phyloP scores from a whole-genome alignment of 2,888 invertebrate genomes.

The Acleris cristana region DNA sequence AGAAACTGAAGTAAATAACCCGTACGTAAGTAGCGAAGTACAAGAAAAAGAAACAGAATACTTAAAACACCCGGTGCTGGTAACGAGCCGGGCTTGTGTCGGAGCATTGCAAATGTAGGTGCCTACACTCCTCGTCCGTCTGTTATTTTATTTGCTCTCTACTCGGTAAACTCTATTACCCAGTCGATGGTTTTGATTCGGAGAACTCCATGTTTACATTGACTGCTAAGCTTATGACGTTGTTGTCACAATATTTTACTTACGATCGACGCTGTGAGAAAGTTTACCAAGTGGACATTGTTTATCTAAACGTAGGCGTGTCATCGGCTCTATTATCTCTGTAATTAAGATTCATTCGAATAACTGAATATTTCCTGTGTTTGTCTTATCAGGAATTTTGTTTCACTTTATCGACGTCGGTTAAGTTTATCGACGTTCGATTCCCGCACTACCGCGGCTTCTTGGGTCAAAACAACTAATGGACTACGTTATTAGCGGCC shows the following conservation, averaged over 20 bases:
- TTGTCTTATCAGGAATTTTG: constrained; percentile 27
- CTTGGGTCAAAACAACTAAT: constrained; percentile 72
- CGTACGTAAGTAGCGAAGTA: constrained; percentile 59
- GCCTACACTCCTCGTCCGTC: constrained; percentile 55
- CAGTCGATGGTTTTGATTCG: constrained; percentile 78
- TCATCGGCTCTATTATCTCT: constrained; percentile 49
- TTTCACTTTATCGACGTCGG: constrained; percentile 23
- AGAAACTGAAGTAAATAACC: constrained; percentile 57
- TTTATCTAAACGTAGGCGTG: constrained; percentile 60
- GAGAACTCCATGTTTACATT: constrained; percentile 76
- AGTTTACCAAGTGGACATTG: constrained; percentile 59
- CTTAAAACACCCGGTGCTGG: constrained; percentile 55
- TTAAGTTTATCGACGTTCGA: constrained; percentile 31
- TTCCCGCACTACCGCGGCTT: constrained; percentile 44
- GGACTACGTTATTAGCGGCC: constrained; percentile 73
- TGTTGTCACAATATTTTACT: constrained; percentile 74
- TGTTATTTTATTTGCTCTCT: constrained; percentile 79
- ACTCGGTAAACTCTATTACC: constrained; percentile 78
- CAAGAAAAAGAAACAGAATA: constrained; percentile 63
- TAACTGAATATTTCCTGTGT: constrained; percentile 37
- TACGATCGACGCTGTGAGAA: constrained; percentile 62
- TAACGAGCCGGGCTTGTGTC: constrained; percentile 54
- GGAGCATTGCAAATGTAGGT: constrained; percentile 59
- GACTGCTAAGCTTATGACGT: constrained; percentile 72
- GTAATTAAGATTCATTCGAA: constrained; percentile 42